Evolutionary conservation across 2,113 vertebrate species (phyloP), one percentile per base, ranked within the genome.

Genomic region (Cairina moschata): DNA sequence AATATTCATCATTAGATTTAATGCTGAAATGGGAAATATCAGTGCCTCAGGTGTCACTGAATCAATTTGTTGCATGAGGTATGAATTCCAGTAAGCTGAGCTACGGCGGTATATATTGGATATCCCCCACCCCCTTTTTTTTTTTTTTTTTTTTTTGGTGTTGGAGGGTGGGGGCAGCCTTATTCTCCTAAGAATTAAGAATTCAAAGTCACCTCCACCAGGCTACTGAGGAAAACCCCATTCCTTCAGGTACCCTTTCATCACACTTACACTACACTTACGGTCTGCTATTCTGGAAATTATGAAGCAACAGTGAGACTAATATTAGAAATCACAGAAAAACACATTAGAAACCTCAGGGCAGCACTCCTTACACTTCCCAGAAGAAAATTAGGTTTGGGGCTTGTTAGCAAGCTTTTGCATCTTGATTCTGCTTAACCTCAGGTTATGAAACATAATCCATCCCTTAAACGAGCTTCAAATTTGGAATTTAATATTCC

Each of bases 371-470:
- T 54, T 32, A 72, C 1, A 1, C 34, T 79, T 90, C 59, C 40
- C 12, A 32, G 34, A 94, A 55, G 38, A 83, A 88, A 93, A 80
- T 62, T 22, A 80, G 23, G 46, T 63, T 88, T 86, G 75, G 55
- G 55, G 50, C 58, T 90, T 15, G 6, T 88, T 34, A 44, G 66
- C 50, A 20, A 84, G 48, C 29, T 90, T 91, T 71, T 66, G 17
- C 46, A 44, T 21, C 14, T 76, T 0, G 0, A 54, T 93, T 54
- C 75, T 69, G 29, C 17, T 79, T 73, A 84, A 81, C 52, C 59
- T 89, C 56, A 42, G 38, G 74, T 66, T 52, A 90, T 17, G 13
- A 90, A 85, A 82, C 2, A 7, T 17, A 83, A 77, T 31, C 17
- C 6, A 71, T 28, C 17, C 8, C 15, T 88, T 44, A 48, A 68